Conservation (phyloP, 2,888 invertebrate species). For the Diabrotica balteata region DNA sequence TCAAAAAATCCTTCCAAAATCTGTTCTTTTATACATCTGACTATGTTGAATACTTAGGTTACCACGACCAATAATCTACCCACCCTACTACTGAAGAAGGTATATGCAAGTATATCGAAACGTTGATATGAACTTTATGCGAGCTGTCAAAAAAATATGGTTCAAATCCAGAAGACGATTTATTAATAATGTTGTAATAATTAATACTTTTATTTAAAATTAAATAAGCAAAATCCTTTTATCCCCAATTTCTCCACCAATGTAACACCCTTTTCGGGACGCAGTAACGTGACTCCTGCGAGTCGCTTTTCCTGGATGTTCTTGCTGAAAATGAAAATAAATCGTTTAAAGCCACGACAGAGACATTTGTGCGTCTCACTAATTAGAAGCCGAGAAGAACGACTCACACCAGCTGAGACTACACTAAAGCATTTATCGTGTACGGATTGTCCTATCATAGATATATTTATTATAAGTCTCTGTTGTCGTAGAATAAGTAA, state of each 20-base stretch:
- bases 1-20: too few species aligned
- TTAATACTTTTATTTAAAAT: too few species aligned
- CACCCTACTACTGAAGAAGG: too few species aligned
- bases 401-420: conserved; percentile 25
- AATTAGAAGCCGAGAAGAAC: conserved; percentile 27
- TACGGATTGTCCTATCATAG: conserved; percentile 1
- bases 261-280: conserved; percentile 4
- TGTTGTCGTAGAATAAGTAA: neutral
- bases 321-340: conserved; percentile 27
- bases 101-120: too few species aligned
- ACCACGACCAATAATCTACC: too few species aligned
- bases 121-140: too few species aligned
- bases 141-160: too few species aligned
- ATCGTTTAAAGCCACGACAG: conserved; percentile 27
- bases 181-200: too few species aligned
- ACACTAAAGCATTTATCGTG: conserved; percentile 1
- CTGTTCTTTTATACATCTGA: too few species aligned
- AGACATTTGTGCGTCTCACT: conserved; percentile 28
- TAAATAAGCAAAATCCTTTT: too few species aligned
- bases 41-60: too few species aligned
- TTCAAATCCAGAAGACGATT: too few species aligned
- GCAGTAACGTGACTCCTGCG: conserved; percentile 16
- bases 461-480: neutral
- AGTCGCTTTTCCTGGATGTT: conserved; percentile 14
- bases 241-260: neutral